phyloP scores from a whole-genome alignment of 2,797 vertebrate species.

The Margarornis squamiger region DNA sequence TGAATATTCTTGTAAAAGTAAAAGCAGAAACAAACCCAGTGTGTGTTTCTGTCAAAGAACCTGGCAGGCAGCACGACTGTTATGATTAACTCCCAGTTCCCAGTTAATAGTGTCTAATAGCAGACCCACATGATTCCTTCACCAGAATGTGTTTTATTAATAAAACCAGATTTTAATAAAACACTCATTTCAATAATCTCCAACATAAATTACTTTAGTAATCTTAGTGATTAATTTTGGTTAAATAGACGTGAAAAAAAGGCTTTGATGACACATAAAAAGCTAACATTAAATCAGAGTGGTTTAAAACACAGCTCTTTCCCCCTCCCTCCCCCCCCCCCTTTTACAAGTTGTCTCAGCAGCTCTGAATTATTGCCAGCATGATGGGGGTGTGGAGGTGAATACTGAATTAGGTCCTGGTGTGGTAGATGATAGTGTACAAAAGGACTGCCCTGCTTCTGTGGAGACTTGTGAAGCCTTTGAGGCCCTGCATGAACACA shows the following conservation, averaged over 20 bases:
- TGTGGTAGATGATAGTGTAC: not conserved
- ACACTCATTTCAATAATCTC: slow-evolving; percentile 53
- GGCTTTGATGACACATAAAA: slow-evolving; percentile 54
- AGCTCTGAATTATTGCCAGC: not conserved
- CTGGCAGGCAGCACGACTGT: slow-evolving; percentile 44
- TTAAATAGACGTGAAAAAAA: slow-evolving; percentile 60
- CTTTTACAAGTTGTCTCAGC: slow-evolving; percentile 4
- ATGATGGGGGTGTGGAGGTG: not conserved
- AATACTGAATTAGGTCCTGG: not conserved
- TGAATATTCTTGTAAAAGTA: not conserved
- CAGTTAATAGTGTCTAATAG: slow-evolving; percentile 56
- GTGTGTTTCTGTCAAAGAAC: slow-evolving; percentile 12
- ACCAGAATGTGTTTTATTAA: slow-evolving; percentile 64
- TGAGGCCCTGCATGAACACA: not conserved
- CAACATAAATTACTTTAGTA: slow-evolving; percentile 51
- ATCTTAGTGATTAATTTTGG: slow-evolving; percentile 66
- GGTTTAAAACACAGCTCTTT: slow-evolving; percentile 8
- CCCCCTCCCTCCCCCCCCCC: too few species aligned
- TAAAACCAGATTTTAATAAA: slow-evolving; percentile 69
- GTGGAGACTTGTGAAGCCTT: not conserved
- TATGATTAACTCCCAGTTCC: slow-evolving; percentile 56
- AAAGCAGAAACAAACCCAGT: not conserved
- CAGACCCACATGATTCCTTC: slow-evolving; percentile 24
- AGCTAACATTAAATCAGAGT: slow-evolving; percentile 30
- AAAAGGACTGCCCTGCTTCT: not conserved